Evolutionary conservation across 2,888 invertebrate genomes (phyloP).

Genomic region (Masnerella sp.): DNA sequence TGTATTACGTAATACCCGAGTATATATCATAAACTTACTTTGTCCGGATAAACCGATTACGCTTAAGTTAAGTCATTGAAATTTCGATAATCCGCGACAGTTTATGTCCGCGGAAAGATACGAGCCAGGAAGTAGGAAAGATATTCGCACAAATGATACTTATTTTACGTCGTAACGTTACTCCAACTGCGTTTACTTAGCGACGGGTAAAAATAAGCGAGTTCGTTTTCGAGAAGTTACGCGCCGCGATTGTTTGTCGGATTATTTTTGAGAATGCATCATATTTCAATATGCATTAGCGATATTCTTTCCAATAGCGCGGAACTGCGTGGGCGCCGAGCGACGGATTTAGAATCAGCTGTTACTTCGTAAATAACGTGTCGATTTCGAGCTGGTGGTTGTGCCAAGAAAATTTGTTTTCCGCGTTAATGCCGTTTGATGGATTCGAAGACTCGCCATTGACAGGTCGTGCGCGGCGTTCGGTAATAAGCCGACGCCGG

Average conservation of each 20-base stretch:
- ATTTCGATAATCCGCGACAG: conserved; percentile 8
- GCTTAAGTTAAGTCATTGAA: conserved; percentile 22
- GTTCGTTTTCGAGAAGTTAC: neutral
- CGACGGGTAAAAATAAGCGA: too few species aligned
- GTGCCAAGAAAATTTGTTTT: conserved; percentile 48
- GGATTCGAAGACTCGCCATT: conserved; percentile 24
- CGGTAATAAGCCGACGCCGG: conserved; percentile 17
- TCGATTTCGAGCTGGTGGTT: conserved; percentile 34
- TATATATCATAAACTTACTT: conserved; percentile 8
- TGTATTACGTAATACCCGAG: conserved; percentile 17
- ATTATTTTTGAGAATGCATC: conserved; percentile 29
- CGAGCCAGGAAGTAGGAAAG: conserved; percentile 1
- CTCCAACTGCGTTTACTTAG: too few species aligned
- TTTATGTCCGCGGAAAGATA: conserved; percentile 1
- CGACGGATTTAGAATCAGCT: conserved; percentile 64
- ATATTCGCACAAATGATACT: conserved; percentile 3
- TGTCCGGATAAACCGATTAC: conserved; percentile 24
- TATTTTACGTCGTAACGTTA: neutral
- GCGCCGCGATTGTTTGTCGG: neutral
- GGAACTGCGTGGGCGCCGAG: conserved; percentile 28
- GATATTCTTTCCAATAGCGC: conserved; percentile 14
- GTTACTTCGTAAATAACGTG: conserved; percentile 62
- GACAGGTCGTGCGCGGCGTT: conserved; percentile 12
- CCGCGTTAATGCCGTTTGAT: conserved; percentile 28
- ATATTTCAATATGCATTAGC: conserved; percentile 24